Base-by-base conservation (phyloP, 2,888 invertebrate genomes). In the Anoplius nigerrimus region DNA sequence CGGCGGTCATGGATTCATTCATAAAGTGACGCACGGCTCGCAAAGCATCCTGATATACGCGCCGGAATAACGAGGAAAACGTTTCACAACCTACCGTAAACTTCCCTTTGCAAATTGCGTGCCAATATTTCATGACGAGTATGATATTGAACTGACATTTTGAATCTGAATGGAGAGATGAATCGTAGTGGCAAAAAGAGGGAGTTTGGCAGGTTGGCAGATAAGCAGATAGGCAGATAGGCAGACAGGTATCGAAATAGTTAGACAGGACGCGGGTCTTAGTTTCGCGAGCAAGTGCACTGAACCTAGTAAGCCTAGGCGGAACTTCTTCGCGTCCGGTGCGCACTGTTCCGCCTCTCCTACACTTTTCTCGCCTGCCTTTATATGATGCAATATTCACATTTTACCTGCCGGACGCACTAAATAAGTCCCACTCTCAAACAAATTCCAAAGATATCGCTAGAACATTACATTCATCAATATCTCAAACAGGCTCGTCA, bases 321-420 rank as follows among this genome's bases (percentile, higher is more conserved):
- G 87, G 87, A 86, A 86, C 86, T 86, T 81, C 81, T 86, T 83
- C 82, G 75, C 87, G 86, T 87, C 87, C 86, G 86, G 86, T 86
- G 83, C n/a, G n/a, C n/a, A n/a, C 80, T 85, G 86, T 86, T 84
- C 84, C 83, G 83, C 80, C 84, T 81, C 79, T 78, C 82, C 82
- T 85, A 82, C 83, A 83, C 11, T 13, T 8, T 6, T 34, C 11
- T 4, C 11, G 34, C 11, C 11, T 3, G 2, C 11, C 34, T 34
- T 13, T 11, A 13, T 11, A 34, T 24, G n/a, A 24, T 24, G 6
- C 24, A 6, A n/a, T 24, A 6, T 6, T 5, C 8, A 82, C 80
- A 82, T 77, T n/a, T n/a, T n/a, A n/a, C n/a, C n/a, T n/a, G n/a
- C n/a, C n/a, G 27, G 27, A 27, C 6, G 8, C 34, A 34, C 11